A percentile compares a stretch with the other conserved stretches of the same genome.
Evolutionary conservation across 1,140 invertebrate genomes (phyloP).

Genomic region (Eriocheir sinensis): DNA sequence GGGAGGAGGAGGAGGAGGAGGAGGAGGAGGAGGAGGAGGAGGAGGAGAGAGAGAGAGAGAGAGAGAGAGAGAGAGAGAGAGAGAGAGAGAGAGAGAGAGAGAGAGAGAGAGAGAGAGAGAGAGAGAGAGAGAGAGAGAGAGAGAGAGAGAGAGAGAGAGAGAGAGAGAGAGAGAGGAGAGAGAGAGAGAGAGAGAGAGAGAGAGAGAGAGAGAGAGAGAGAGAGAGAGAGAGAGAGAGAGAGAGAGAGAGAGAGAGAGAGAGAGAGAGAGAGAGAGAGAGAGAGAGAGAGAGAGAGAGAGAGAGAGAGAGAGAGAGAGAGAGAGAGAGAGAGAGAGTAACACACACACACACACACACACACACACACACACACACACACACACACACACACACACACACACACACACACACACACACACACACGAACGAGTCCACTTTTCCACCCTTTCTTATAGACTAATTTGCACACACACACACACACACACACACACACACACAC

Average conservation of each 20-base stretch:
- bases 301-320: slow-evolving; percentile 18
- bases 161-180: slow-evolving; percentile 31
- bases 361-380: too few relatives aligned
- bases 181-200: neutral
- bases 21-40: neutral
- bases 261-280: slow-evolving; percentile 46
- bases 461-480: too few relatives aligned
- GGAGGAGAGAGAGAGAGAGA: neutral
- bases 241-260: slow-evolving; percentile 53
- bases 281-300: neutral
- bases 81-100: slow-evolving; percentile 20
- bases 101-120: slow-evolving; percentile 44
- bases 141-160: slow-evolving; percentile 40
- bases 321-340: slow-evolving; percentile 5
- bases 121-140: slow-evolving; percentile 36
- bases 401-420: too few relatives aligned
- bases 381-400: too few relatives aligned
- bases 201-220: slow-evolving; percentile 29
- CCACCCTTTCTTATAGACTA: too few relatives aligned
- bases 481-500: too few relatives aligned
- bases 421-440: too few relatives aligned
- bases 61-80: slow-evolving; percentile 35
- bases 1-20: neutral
- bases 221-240: slow-evolving; percentile 27
- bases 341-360: too few relatives aligned